Percentiles rank a stretch among this genome's conserved stretches.
Evolutionary conservation across 1,140 invertebrate genomes (phyloP).

Genomic region (Drosophila pseudoananassae): DNA sequence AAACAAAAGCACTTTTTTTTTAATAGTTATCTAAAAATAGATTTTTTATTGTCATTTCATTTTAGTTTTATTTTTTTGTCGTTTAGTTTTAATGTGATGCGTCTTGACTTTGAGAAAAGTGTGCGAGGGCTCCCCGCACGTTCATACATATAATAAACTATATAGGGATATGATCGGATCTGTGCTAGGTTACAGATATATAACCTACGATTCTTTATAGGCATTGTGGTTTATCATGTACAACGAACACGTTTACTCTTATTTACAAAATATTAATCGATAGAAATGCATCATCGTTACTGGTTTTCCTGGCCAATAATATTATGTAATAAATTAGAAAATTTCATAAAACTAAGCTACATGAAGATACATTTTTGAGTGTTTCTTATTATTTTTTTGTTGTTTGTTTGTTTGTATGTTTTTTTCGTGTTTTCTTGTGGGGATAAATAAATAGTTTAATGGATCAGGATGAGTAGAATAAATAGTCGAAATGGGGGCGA

Average conservation of each 20-base stretch:
- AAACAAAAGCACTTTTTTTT: conserved; percentile 13
- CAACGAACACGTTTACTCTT: conserved; percentile 70
- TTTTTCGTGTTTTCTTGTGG: conserved; percentile 5
- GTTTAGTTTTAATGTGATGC: conserved; percentile 51
- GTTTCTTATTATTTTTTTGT: not conserved
- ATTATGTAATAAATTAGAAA: conserved; percentile 76
- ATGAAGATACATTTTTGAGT: conserved; percentile 47
- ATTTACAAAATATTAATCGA: conserved; percentile 79
- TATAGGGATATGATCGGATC: conserved; percentile 36
- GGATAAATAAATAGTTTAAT: conserved; percentile 53
- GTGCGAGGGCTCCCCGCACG: conserved; percentile 27
- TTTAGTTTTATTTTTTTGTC: conserved; percentile 34
- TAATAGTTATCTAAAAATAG: conserved; percentile 68
- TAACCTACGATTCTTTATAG: conserved; percentile 56
- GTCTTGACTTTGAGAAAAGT: conserved; percentile 67
- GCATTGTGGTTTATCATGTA: conserved; percentile 63
- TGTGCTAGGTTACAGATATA: conserved; percentile 27
- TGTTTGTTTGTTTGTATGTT: conserved; percentile 5
- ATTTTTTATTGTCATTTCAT: conserved; percentile 55
- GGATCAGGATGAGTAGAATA: conserved; percentile 60
- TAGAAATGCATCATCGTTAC: conserved; percentile 70
- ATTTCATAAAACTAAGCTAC: conserved; percentile 78
- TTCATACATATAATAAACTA: conserved; percentile 41
- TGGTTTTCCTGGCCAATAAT: conserved; percentile 60
- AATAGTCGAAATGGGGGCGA: conserved; percentile 54